Evolutionary conservation across 2,797 vertebrate genomes (phyloP), one percentile per base, ranked within the genome.

Genomic region (Champsocephalus esox): DNA sequence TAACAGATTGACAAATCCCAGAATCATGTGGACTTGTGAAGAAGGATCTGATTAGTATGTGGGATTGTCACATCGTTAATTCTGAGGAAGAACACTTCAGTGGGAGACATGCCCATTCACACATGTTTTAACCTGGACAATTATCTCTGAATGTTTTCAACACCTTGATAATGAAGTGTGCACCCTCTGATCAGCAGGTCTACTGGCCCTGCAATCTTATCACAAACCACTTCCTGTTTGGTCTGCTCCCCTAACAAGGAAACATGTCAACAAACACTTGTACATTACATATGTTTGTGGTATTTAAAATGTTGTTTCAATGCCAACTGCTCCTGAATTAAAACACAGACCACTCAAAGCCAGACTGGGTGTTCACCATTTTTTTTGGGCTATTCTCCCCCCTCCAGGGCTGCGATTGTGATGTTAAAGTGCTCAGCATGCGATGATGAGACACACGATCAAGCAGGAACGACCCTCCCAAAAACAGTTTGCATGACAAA

Each of bases 401-500:
- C 68, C 68, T 69, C 83, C 81, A 70, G 76, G 75, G 77, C 60
- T 52, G 72, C 74, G 80, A 94, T 95, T 94, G 91, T 94, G 80
- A 93, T 92, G 90, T 86, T 88, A 92, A 94, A 89, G 83, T 81
- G 87, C 91, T 80, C 92, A 91, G 91, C 90, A 66, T 82, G 93
- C 81, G 86, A 82, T 84, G 88, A 94, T 92, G 91, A 92, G 88
- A 85, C 83, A 83, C 91, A 90, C 86, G 81, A 87, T 84, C 79
- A 75, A 84, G 88, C 90, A 85, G 79, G 78, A 86, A 74, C 82
- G 88, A 87, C 88, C 86, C 89, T 89, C 87, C 83, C 84, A 76
- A 80, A 77, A 62, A 62, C 66, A 24, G 57, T 88, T 84, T 89
- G 76, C 93, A 95, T 95, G 77, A 95, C 89, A 94, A 82, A 85